Conservation (phyloP, 2,888 invertebrate species). For the Diploptera punctata region DNA sequence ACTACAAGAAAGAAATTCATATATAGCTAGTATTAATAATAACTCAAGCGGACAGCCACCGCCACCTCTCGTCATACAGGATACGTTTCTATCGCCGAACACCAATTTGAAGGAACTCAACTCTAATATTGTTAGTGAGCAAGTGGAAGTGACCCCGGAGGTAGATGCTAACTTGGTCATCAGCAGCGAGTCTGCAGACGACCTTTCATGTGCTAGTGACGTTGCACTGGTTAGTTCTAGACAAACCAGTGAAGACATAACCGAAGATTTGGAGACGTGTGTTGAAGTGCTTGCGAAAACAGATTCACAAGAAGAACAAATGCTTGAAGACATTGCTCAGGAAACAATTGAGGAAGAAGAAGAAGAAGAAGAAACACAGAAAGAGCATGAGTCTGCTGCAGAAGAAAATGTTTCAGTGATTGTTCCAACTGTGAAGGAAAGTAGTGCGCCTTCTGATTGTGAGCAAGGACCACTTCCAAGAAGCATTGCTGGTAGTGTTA, state of each 20-base stretch:
- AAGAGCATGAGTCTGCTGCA: too few species aligned
- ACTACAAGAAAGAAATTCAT: slow-evolving; percentile 65
- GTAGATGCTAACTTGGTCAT: neutral
- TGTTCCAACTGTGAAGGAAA: neutral
- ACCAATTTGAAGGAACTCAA: neutral
- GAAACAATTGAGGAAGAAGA: neutral
- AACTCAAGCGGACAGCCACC: neutral
- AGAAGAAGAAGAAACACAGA: neutral
- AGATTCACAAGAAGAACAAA: slow-evolving; percentile 12
- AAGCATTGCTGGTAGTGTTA: slow-evolving; percentile 6
- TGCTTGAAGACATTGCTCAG: neutral
- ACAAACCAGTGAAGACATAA: slow-evolving; percentile 38
- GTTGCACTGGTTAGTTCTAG: slow-evolving; percentile 28
- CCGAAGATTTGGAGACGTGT: slow-evolving; percentile 35
- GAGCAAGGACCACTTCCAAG: neutral
- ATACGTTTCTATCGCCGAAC: neutral
- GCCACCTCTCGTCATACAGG: neutral
- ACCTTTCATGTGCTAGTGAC: neutral
- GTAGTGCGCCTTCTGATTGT: neutral
- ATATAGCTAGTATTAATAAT: slow-evolving; percentile 60
- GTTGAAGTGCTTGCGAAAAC: slow-evolving; percentile 17
- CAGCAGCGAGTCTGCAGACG: slow-evolving; percentile 8
- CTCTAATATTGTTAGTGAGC: neutral
- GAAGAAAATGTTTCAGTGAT: neutral
- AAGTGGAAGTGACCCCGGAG: neutral